Evolutionary conservation across 2,797 vertebrate species (phyloP), one percentile per base, ranked within the genome.

Genomic region (Morus bassanus): DNA sequence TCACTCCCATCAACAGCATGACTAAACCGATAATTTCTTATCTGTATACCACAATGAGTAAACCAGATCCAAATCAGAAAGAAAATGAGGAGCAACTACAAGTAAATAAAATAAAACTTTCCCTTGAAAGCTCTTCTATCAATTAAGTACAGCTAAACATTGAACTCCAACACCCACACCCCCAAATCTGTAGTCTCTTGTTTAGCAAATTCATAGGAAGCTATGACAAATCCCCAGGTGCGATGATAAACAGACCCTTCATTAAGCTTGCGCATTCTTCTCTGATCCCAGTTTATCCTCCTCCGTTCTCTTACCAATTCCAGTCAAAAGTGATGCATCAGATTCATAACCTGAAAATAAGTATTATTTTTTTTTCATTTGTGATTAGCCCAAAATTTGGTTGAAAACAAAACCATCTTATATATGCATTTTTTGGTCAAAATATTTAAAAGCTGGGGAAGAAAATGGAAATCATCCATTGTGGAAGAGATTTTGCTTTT

Each of bases 351-450:
- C 65, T 48, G 72, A 94, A 83, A 95, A 74, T 41, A 95, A 92
- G 60, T 63, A 69, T 17, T 31, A 64, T 87, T 93, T 95, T 89
- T 88, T 88, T 97, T 94, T 92, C 61, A 85, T 92, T 92, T 93
- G 46, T 64, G 30, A 18, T 35, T 94, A 77, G 90, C 88, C 61
- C 39, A 61, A 87, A 95, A 48, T 76, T 75, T 53, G 39, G 4
- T 64, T 77, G 72, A 74, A 93, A 96, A 75, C 19, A 94, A 79
- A 85, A 28, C 45, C 37, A 50, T 56, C 35, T 21, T 41, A 70
- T 74, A 35, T 74, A n/a, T 57, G n/a, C 24, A 43, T 61, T 65
- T 88, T 76, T 56, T 41, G 3, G 7, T 74, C 39, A 88, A 61
- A 73, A 37, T 8, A 3, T 30, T 80, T 76, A 54, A 88, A 87